Conservation (phyloP, 2,113 vertebrate genomes). For the Percina caprodes region DNA sequence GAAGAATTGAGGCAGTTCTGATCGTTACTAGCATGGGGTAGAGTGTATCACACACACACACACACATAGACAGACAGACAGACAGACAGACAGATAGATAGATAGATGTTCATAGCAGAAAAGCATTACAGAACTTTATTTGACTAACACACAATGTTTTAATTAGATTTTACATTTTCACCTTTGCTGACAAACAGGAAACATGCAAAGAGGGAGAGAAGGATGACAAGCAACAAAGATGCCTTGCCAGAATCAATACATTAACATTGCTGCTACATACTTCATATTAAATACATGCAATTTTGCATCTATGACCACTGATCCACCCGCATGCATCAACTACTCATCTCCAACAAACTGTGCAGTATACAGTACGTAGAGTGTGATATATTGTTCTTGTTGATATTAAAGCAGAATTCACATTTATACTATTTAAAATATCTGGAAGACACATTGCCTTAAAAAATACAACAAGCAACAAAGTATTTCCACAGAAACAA, state of each 20-base stretch:
- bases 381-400: neutral
- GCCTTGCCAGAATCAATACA: neutral
- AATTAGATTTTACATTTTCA: neutral
- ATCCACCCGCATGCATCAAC: neutral
- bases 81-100: too few relatives aligned
- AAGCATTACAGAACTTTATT: neutral
- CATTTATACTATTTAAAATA: neutral
- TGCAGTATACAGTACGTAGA: neutral
- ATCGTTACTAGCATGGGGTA: too few relatives aligned
- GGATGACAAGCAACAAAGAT: neutral
- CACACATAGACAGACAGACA: too few relatives aligned
- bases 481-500: neutral
- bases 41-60: too few relatives aligned
- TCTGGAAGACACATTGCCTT: neutral
- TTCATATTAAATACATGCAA: neutral
- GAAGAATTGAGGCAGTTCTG: too few relatives aligned
- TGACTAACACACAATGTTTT: neutral
- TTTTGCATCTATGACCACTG: neutral
- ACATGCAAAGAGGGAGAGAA: neutral
- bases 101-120: too few relatives aligned
- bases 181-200: neutral
- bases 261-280: neutral
- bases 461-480: neutral
- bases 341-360: neutral
- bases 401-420: neutral